Conservation (phyloP, 2,113 vertebrate genomes). For the Amia ocellicauda region DNA sequence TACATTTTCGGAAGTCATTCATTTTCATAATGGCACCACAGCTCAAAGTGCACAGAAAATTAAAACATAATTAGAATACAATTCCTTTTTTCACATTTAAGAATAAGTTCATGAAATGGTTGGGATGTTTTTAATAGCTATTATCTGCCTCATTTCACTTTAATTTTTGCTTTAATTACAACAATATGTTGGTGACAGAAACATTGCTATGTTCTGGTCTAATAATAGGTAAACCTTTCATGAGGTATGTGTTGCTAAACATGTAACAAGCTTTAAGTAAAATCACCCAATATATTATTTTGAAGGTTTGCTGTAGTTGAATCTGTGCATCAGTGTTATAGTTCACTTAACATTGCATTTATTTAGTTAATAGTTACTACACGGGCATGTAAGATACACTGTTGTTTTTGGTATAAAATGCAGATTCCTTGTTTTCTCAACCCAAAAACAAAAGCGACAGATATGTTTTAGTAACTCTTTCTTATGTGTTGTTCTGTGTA, state of each 20-base stretch:
- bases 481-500: no score
- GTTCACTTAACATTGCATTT: no score
- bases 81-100: conserved; percentile 51
- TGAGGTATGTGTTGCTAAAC: neutral
- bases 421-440: no score
- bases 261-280: no score
- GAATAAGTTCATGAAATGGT: conserved; percentile 59
- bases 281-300: no score
- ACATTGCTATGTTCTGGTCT: conserved; percentile 23
- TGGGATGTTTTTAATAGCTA: conserved; percentile 60
- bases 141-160: conserved; percentile 64
- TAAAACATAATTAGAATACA: conserved; percentile 33
- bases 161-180: conserved; percentile 65
- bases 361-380: no score
- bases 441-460: no score
- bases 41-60: conserved; percentile 19
- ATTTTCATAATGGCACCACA: conserved; percentile 36
- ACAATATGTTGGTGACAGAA: conserved; percentile 44
- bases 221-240: conserved; percentile 39
- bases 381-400: no score
- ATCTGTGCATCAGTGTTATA: no score
- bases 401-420: no score
- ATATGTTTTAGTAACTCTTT: no score
- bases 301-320: no score
- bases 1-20: conserved; percentile 43